Evolutionary conservation across 2,113 vertebrate species (phyloP).

Genomic region (Syrmaticus mikado): DNA sequence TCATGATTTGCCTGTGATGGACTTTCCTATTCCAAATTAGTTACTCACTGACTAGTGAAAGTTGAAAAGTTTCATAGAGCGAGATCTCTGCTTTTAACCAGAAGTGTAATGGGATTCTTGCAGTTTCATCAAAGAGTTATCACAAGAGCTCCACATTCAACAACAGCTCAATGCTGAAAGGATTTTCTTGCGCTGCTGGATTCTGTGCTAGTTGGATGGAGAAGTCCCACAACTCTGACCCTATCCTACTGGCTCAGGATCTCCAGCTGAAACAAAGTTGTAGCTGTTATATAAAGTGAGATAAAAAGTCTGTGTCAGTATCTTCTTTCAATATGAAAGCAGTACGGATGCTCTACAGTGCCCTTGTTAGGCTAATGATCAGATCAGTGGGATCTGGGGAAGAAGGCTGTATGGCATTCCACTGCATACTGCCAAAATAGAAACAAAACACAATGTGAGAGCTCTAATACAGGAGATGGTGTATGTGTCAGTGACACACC

Average conservation of each 20-base stretch:
- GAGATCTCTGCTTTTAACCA: background rate
- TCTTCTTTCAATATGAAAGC: background rate
- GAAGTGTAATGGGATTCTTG: background rate
- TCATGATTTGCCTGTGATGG: background rate
- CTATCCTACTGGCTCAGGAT: background rate
- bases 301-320: background rate
- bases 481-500: background rate
- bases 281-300: background rate
- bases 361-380: background rate
- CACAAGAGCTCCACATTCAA: background rate
- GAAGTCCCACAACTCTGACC: background rate
- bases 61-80: background rate
- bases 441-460: background rate
- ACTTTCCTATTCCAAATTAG: background rate
- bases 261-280: background rate
- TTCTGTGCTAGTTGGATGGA: background rate
- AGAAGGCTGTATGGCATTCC: background rate
- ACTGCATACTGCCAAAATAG: background rate
- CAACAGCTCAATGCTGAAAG: background rate
- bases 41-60: background rate
- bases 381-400: background rate
- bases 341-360: background rate
- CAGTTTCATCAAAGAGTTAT: background rate
- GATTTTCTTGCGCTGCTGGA: background rate
- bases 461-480: fast-evolving